These are phyloP conservation scores for Heliconius sara DNA, from an alignment of 2,888 invertebrate genomes.

Conservation along the genomic window DNA sequence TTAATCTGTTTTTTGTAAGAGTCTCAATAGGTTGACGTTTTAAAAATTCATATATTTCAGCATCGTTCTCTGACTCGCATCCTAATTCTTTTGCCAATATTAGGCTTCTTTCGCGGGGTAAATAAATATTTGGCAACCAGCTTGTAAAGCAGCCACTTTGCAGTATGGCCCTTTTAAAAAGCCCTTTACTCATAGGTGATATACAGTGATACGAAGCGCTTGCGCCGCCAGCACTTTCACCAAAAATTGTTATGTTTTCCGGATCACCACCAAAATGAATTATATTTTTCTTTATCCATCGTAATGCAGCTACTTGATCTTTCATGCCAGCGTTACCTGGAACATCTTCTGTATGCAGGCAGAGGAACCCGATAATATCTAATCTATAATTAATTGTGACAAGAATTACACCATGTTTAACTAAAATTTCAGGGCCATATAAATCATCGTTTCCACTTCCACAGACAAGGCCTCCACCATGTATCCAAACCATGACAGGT, in stretches of 20 bases:
- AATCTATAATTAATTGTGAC: conserved; percentile 67
- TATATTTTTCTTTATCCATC: conserved; percentile 64
- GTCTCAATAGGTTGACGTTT: conserved; percentile 58
- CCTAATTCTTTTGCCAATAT: conserved; percentile 61
- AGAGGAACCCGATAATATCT: conserved; percentile 63
- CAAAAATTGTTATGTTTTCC: conserved; percentile 51
- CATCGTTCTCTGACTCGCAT: conserved; percentile 59
- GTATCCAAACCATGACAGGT: conserved; percentile 67
- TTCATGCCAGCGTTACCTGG: conserved; percentile 68
- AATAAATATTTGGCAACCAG: conserved; percentile 74
- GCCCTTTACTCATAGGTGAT: conserved; percentile 66
- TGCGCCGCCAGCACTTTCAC: neutral
- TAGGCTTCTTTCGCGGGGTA: conserved; percentile 54
- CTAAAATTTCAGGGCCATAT: conserved; percentile 63
- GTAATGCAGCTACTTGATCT: conserved; percentile 64
- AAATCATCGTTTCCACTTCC: conserved; percentile 61
- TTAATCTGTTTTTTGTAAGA: conserved; percentile 53
- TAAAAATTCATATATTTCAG: conserved; percentile 63
- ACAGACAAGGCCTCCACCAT: conserved; percentile 59
- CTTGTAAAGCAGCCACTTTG: conserved; percentile 86
- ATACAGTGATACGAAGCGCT: conserved; percentile 40
- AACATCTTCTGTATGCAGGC: conserved; percentile 59
- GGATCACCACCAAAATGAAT: conserved; percentile 69
- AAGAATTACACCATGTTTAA: conserved; percentile 59
- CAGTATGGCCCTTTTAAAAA: conserved; percentile 80